These are phyloP conservation scores for Heliopora coerulea DNA, from an alignment of 92 coral and sea anemone genomes.

Conservation along the genomic window DNA sequence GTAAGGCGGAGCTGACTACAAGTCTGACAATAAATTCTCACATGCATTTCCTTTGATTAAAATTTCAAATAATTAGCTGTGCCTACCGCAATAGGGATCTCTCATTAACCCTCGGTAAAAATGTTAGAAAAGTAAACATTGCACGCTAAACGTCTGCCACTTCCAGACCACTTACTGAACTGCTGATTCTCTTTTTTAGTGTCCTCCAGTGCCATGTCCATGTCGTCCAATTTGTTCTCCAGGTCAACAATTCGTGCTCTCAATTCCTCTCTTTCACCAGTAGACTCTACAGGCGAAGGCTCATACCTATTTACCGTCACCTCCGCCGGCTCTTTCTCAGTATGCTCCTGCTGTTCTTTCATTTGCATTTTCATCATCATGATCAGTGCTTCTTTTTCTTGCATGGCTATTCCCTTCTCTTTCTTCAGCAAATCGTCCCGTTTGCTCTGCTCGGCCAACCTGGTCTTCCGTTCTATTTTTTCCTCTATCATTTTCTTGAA, in stretches of 20 bases:
- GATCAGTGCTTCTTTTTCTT: slow-evolving; percentile 76
- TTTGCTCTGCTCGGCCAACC: slow-evolving; percentile 65
- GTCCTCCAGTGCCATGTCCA: slow-evolving; percentile 76
- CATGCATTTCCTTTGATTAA: too few relatives aligned
- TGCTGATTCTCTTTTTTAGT: slow-evolving; percentile 75
- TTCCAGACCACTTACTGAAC: slow-evolving; percentile 62
- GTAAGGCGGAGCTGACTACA: too few relatives aligned
- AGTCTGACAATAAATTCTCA: too few relatives aligned
- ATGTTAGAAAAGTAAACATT: too few relatives aligned
- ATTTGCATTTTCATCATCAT: slow-evolving; percentile 99
- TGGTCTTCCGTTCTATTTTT: slow-evolving; percentile 62
- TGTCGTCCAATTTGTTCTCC: slow-evolving; percentile 81
- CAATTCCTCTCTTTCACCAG: slow-evolving; percentile 80
- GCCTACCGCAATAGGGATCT: too few relatives aligned
- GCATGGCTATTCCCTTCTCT: slow-evolving; percentile 61
- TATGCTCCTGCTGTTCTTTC: slow-evolving; percentile 84
- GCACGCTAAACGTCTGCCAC: too few relatives aligned
- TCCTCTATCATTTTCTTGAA: slow-evolving; percentile 51
- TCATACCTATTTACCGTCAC: slow-evolving; percentile 64
- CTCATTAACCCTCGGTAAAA: too few relatives aligned
- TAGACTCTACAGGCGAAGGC: slow-evolving; percentile 72
- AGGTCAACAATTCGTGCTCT: slow-evolving; percentile 69
- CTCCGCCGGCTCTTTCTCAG: slow-evolving; percentile 75
- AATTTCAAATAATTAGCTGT: too few relatives aligned
- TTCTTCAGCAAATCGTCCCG: slow-evolving; percentile 69